These are phyloP conservation scores for Helostoma temminkii DNA, from an alignment of 2,797 vertebrate species.

Conservation along the genomic window DNA sequence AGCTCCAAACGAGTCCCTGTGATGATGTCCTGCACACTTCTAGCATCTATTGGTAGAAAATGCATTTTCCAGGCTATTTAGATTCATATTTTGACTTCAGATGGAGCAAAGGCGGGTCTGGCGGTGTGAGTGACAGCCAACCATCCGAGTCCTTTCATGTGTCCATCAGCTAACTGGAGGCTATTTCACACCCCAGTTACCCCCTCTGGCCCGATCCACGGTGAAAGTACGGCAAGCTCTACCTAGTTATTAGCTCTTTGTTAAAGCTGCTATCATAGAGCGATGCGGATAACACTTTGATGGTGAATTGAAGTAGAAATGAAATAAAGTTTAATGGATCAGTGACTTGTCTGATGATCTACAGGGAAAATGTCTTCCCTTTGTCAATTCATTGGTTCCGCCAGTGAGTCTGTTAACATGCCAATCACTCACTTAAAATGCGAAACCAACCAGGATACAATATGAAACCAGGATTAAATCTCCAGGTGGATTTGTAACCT, in stretches of 20 bases:
- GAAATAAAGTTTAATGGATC: constrained; percentile 39
- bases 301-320: constrained; percentile 45
- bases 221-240: constrained; percentile 31
- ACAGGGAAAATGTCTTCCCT: constrained; percentile 1
- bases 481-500: neutral
- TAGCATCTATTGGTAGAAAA: constrained; percentile 52
- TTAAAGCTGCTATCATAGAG: constrained; percentile 55
- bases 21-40: constrained; percentile 48
- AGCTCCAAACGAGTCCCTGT: constrained; percentile 38
- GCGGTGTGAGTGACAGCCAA: constrained; percentile 65
- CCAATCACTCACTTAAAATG: neutral
- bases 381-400: constrained; percentile 5
- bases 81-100: constrained; percentile 67
- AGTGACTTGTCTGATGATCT: constrained; percentile 26
- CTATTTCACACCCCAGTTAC: constrained; percentile 82
- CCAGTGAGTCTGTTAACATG: neutral
- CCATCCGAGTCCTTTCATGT: constrained; percentile 71
- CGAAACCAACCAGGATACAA: neutral
- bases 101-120: constrained; percentile 62
- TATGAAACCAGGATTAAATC: neutral
- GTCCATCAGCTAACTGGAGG: constrained; percentile 74
- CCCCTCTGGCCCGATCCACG: constrained; percentile 69
- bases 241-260: constrained; percentile 65
- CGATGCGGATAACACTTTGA: constrained; percentile 43
- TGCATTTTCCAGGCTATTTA: constrained; percentile 74